Evolutionary conservation across 2,888 invertebrate species (phyloP), one percentile per base, ranked within the genome.

Genomic region (Tanytarsus gracilentus): DNA sequence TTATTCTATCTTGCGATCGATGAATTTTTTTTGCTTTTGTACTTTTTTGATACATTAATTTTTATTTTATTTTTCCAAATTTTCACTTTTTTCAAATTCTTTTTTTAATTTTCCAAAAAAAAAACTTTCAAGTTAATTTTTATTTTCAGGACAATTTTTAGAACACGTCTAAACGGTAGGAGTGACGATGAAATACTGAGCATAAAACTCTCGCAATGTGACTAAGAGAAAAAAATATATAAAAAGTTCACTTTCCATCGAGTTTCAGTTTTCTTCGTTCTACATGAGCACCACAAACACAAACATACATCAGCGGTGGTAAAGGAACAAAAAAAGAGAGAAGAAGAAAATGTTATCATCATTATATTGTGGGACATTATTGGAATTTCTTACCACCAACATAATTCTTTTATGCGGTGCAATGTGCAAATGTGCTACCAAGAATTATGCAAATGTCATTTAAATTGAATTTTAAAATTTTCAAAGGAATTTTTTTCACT

Each of bases 1-100:
- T 53, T 53, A 53, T 53, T 55, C 26, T 55, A 55, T 55, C 55
- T 55, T 25, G 55, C 55, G 33, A 55, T 55, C 40, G 39, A 39
- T 55, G 39, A 55, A 55, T 40, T 55, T 40, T 39, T 25, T 25
- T 33, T 25, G 26, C 14, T 23, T 16, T 8, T 53, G 33, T 23
- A 14, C 23, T 16, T 36, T 11, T 11, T 55, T 55, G 55, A 55
- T 55, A 55, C 55, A 55, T 55, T 55, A 55, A 55, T 3, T 55
- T 39, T 6, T 9, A 18, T 55, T 55, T 52, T 21, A 4, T 8
- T 23, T 49, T 49, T 8, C 8, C 4, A 23, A 36, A 21, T 21
- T 8, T 27, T 52, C 52, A n/a, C 36, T 6, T 14, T 14, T 36
- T 16, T 36, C n/a, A 29, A 51, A 33, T 23, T 33, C 40, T 36